Percentiles rank a stretch among this genome's conserved stretches.
Conservation (phyloP, 2,797 vertebrate genomes). For the Champsocephalus esox region DNA sequence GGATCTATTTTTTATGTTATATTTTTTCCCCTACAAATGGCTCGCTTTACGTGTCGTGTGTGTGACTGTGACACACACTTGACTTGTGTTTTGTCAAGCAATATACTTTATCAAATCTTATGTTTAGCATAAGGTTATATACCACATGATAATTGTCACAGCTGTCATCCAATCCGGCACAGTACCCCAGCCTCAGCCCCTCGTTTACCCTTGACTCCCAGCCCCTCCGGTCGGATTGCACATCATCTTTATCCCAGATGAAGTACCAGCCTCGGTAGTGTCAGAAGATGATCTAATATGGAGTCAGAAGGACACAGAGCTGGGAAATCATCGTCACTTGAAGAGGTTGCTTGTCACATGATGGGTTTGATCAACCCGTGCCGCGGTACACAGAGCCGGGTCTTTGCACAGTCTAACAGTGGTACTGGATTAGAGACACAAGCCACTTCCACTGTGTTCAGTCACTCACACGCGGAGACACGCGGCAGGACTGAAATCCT, state of each 20-base stretch:
- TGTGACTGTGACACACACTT: conserved; percentile 24
- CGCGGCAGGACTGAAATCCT: conserved; percentile 75
- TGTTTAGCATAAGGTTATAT: conserved; percentile 67
- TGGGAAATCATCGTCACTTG: conserved; percentile 79
- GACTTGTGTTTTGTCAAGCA: conserved; percentile 53
- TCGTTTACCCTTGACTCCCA: conserved; percentile 76
- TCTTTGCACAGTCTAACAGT: conserved; percentile 83
- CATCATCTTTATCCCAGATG: conserved; percentile 80
- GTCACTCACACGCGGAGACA: conserved; percentile 78
- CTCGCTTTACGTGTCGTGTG: conserved; percentile 13
- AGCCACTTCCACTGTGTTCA: conserved; percentile 81
- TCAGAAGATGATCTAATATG: conserved; percentile 76
- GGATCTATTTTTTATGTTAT: conserved; percentile 25
- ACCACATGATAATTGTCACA: conserved; percentile 66
- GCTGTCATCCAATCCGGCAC: conserved; percentile 65
- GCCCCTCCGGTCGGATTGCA: conserved; percentile 69
- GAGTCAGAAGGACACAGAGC: conserved; percentile 75
- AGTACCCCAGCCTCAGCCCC: conserved; percentile 58
- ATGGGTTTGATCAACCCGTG: conserved; percentile 81
- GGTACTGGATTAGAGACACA: conserved; percentile 83
- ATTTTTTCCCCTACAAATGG: neutral
- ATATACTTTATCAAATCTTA: conserved; percentile 46
- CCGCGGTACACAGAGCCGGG: conserved; percentile 76
- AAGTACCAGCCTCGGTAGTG: conserved; percentile 69
- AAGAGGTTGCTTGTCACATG: conserved; percentile 80